Evolutionary conservation across 2,888 invertebrate species (phyloP).

Genomic region (Matsumyia berberina): DNA sequence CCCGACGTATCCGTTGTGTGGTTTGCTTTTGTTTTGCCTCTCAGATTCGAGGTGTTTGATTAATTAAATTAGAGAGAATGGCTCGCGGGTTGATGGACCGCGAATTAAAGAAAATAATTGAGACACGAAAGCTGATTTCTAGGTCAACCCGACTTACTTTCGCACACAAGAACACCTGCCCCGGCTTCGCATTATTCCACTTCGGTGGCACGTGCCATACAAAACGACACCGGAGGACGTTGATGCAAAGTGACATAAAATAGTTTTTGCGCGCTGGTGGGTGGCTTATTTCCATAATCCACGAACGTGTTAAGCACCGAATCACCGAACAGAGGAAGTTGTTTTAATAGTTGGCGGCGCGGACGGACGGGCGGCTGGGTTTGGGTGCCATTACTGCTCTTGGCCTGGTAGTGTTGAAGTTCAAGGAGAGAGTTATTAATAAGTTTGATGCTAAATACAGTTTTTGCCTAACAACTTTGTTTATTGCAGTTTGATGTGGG

Average conservation of each 20-base stretch:
- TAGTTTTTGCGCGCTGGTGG: conserved; percentile 51
- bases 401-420: conserved; percentile 63
- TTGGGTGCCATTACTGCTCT: conserved; percentile 49
- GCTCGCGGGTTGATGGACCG: conserved; percentile 32
- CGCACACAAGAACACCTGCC: conserved; percentile 41
- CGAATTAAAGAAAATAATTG: conserved; percentile 50
- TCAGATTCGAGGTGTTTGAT: conserved; percentile 30
- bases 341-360: conserved; percentile 48
- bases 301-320: conserved; percentile 65
- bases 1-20: neutral
- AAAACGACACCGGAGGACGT: conserved; percentile 40
- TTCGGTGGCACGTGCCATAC: conserved; percentile 65
- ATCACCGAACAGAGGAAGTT: conserved; percentile 42
- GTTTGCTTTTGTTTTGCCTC: conserved; percentile 14
- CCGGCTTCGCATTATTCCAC: conserved; percentile 57
- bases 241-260: conserved; percentile 73
- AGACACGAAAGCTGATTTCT: conserved; percentile 44
- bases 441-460: conserved; percentile 64
- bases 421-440: conserved; percentile 72
- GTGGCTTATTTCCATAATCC: conserved; percentile 73
- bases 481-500: conserved; percentile 51
- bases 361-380: neutral
- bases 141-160: conserved; percentile 56
- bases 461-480: conserved; percentile 54
- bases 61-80: conserved; percentile 25